These are phyloP conservation scores for Caenorhabditis panamensis DNA, from an alignment of 2,888 invertebrate species.

Conservation along the genomic window DNA sequence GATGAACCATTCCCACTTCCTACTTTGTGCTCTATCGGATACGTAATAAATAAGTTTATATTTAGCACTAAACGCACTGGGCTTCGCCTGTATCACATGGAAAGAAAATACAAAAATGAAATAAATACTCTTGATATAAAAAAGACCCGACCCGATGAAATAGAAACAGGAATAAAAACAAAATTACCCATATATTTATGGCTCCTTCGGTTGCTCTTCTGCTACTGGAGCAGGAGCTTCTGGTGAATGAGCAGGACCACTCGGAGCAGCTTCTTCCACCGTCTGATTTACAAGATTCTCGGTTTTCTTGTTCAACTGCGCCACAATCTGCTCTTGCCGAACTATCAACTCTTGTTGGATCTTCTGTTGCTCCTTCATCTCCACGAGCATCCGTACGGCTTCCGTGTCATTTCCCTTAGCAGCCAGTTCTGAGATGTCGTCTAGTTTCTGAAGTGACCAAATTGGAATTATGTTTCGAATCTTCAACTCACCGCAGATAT, in stretches of 20 bases:
- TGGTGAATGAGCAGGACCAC: neutral
- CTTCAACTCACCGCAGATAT: conserved; percentile 71
- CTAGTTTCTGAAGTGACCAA: conserved; percentile 60
- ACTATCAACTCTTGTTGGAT: conserved; percentile 71
- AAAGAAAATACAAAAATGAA: neutral
- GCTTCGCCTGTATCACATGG: neutral
- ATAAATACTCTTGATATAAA: neutral
- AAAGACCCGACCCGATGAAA: neutral
- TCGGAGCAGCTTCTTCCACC: conserved; percentile 3
- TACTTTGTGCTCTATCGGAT: neutral
- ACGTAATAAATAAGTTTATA: neutral
- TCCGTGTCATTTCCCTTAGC: conserved; percentile 70
- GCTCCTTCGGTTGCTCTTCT: neutral
- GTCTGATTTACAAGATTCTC: conserved; percentile 17
- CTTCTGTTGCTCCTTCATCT: conserved; percentile 72
- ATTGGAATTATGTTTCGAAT: neutral
- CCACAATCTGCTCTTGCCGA: conserved; percentile 72
- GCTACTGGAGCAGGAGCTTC: neutral
- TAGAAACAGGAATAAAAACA: neutral
- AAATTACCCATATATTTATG: neutral
- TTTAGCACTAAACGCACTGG: neutral
- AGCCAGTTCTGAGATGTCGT: conserved; percentile 70
- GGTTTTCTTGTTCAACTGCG: conserved; percentile 70
- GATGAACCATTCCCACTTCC: conserved; percentile 2
- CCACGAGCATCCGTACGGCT: conserved; percentile 70